phyloP scores from a whole-genome alignment of 2,888 invertebrate genomes.

The Apotomis turbidana region DNA sequence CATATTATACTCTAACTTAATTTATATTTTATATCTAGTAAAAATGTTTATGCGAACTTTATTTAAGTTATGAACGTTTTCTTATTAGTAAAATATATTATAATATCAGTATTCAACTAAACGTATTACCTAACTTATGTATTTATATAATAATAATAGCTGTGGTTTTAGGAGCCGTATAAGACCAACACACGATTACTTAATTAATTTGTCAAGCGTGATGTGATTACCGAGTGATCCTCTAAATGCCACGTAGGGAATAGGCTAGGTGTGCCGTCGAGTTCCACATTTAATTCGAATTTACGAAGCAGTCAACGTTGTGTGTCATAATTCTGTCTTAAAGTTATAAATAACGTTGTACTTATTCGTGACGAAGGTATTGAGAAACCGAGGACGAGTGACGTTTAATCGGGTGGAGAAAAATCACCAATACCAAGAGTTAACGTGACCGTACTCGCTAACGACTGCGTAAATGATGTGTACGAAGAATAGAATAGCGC shows the following conservation, averaged over 20 bases:
- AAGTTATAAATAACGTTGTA: constrained; percentile 44
- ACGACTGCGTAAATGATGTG: too few relatives aligned
- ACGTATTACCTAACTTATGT: too few relatives aligned
- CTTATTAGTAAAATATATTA: background rate
- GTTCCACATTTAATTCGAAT: constrained; percentile 55
- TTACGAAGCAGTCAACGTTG: constrained; percentile 48
- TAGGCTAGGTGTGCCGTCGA: constrained; percentile 4
- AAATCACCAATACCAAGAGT: background rate
- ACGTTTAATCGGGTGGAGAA: background rate
- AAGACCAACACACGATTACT: constrained; percentile 2
- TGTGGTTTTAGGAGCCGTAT: background rate
- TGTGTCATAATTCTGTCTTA: constrained; percentile 52
- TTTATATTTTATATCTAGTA: background rate
- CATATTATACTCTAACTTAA: constrained; percentile 3
- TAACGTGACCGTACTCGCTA: too few relatives aligned
- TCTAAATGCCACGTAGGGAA: constrained; percentile 19
- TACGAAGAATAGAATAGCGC: too few relatives aligned
- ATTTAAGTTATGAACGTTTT: constrained; percentile 9
- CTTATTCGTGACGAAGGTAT: constrained; percentile 8
- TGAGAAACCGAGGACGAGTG: background rate
- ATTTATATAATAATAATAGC: too few relatives aligned
- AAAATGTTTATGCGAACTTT: constrained; percentile 5
- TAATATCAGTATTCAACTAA: too few relatives aligned
- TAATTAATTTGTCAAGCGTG: constrained; percentile 23
- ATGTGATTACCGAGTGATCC: constrained; percentile 5